These are phyloP conservation scores for Coelopa frigida DNA, from an alignment of 1,140 invertebrate species.

Conservation along the genomic window DNA sequence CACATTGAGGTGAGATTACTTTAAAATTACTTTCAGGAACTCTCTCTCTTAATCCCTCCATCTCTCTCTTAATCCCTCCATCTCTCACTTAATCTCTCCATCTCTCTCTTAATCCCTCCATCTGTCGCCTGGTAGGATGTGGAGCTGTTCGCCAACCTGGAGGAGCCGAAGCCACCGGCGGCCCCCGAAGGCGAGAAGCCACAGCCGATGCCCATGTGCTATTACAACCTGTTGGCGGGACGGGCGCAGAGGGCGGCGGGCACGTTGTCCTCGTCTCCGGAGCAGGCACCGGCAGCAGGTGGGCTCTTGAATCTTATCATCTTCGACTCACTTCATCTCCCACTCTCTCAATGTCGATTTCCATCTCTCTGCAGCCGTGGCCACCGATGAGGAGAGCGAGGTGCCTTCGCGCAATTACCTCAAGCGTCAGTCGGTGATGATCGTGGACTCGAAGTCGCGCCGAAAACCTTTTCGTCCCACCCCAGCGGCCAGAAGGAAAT, in stretches of 20 bases:
- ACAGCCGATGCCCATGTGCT: slow-evolving; percentile 41
- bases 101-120: background rate
- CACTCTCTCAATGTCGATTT: slow-evolving; percentile 3
- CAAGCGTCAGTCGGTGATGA: slow-evolving; percentile 74
- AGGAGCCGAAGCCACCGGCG: slow-evolving; percentile 22
- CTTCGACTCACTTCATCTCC: background rate
- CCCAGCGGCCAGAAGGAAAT: slow-evolving; percentile 24
- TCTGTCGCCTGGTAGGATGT: slow-evolving; percentile 16
- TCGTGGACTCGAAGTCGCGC: slow-evolving; percentile 74
- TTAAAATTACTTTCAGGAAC: background rate
- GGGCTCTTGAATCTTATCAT: slow-evolving; percentile 3
- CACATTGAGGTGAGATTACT: slow-evolving; percentile 21
- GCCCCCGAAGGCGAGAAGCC: slow-evolving; percentile 40
- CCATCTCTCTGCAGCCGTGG: slow-evolving; percentile 34
- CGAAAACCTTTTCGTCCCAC: slow-evolving; percentile 57
- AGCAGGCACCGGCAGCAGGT: slow-evolving; percentile 39
- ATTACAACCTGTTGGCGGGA: slow-evolving; percentile 40
- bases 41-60: too few species aligned
- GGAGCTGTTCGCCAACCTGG: slow-evolving; percentile 17
- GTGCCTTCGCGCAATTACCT: slow-evolving; percentile 68
- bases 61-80: background rate
- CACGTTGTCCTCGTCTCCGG: slow-evolving; percentile 38
- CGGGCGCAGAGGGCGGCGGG: slow-evolving; percentile 33
- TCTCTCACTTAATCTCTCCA: background rate
- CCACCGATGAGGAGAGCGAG: slow-evolving; percentile 73